A percentile compares a stretch with the other conserved stretches of the same genome.
These are phyloP conservation scores for Phyllotreta striolata DNA, from an alignment of 2,888 invertebrate genomes.

Conservation along the genomic window DNA sequence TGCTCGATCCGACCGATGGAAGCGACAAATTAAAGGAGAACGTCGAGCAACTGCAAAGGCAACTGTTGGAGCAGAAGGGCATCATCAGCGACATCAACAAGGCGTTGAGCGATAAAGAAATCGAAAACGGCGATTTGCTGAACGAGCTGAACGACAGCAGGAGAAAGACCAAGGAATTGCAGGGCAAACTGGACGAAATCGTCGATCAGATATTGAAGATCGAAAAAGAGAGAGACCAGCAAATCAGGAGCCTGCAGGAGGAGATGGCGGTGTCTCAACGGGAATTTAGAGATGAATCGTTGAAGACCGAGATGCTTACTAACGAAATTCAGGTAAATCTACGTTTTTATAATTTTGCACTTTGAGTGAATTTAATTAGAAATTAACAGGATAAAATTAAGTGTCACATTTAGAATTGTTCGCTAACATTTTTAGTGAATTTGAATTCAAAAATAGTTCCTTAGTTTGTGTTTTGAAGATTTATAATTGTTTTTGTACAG, in stretches of 20 bases:
- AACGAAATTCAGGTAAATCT: slow-evolving; percentile 60
- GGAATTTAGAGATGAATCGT: slow-evolving; percentile 60
- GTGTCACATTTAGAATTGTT: too few species aligned
- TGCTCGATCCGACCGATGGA: slow-evolving; percentile 73
- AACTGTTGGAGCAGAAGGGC: slow-evolving; percentile 71
- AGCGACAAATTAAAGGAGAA: slow-evolving; percentile 67
- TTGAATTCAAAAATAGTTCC: too few species aligned
- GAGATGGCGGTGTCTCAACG: slow-evolving; percentile 49
- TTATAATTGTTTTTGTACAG: too few species aligned
- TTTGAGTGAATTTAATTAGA: too few species aligned
- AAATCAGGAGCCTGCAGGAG: slow-evolving; percentile 57
- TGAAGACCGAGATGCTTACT: slow-evolving; percentile 65
- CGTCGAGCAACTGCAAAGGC: slow-evolving; percentile 71
- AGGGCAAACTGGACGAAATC: slow-evolving; percentile 58
- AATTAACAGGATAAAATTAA: too few species aligned
- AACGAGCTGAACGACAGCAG: slow-evolving; percentile 57
- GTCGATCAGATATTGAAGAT: slow-evolving; percentile 56
- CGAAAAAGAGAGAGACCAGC: slow-evolving; percentile 59
- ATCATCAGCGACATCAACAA: slow-evolving; percentile 65
- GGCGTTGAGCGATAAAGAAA: slow-evolving; percentile 64
- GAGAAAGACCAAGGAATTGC: slow-evolving; percentile 57
- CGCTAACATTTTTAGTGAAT: too few species aligned
- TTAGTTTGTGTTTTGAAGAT: too few species aligned
- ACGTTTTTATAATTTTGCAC: background rate
- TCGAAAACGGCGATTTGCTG: slow-evolving; percentile 65